These are phyloP conservation scores for Eospalax fontanierii DNA, from an alignment of 2,797 vertebrate genomes.

Conservation along the genomic window DNA sequence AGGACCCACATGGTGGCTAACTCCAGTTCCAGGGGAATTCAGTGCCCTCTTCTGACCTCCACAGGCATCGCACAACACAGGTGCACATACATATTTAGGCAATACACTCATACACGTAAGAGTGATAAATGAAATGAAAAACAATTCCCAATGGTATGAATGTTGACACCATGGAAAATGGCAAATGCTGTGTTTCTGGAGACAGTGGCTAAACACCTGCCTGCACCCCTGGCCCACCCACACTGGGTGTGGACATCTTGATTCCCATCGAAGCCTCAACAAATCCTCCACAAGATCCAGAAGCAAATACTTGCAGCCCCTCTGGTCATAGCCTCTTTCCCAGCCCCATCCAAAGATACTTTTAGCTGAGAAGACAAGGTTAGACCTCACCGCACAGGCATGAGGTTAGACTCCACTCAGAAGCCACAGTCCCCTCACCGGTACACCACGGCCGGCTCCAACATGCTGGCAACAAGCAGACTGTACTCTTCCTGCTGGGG, in stretches of 20 bases:
- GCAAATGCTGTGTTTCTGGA: accelerated
- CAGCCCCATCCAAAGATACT: neutral
- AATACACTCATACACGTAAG: too few species aligned
- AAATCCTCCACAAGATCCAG: neutral
- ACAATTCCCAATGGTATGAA: too few species aligned
- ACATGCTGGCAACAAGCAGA: constrained; percentile 93
- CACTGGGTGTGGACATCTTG: neutral
- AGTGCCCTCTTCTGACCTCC: too few species aligned
- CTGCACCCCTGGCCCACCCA: neutral
- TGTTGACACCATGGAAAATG: neutral
- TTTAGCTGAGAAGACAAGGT: neutral
- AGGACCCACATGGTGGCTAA: too few species aligned
- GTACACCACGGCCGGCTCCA: constrained; percentile 95
- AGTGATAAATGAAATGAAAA: too few species aligned
- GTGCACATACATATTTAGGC: too few species aligned
- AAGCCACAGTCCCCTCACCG: constrained; percentile 87
- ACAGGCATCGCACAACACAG: too few species aligned
- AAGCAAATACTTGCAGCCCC: accelerated
- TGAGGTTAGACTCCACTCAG: accelerated
- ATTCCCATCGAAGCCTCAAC: neutral
- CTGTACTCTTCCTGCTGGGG: constrained; percentile 88
- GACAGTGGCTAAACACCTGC: accelerated
- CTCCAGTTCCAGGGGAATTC: too few species aligned
- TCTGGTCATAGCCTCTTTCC: too few species aligned
- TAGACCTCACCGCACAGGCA: neutral